Conservation (phyloP, 2,888 invertebrate genomes). For the Acleris sparsana region DNA sequence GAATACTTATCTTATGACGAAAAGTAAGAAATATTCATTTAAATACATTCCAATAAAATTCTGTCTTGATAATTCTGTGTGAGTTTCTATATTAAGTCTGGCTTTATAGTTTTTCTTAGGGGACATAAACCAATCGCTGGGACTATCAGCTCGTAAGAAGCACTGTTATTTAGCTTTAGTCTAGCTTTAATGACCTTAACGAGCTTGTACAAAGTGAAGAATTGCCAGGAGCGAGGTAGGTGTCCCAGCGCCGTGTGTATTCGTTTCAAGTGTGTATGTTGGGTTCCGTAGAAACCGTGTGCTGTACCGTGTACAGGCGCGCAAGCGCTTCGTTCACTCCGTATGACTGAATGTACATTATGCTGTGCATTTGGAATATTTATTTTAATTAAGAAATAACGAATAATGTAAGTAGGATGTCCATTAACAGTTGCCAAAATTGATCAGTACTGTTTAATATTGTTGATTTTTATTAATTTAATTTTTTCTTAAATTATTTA, state of each 20-base stretch:
- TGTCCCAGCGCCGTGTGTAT: constrained; percentile 47
- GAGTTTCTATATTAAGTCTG: constrained; percentile 67
- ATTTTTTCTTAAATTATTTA: constrained; percentile 75
- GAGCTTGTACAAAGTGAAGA: constrained; percentile 15
- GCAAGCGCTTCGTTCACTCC: constrained; percentile 55
- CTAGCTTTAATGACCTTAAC: constrained; percentile 1
- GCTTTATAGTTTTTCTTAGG: constrained; percentile 76
- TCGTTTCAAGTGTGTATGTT: constrained; percentile 63
- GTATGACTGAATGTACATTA: constrained; percentile 69
- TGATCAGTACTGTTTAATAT: constrained; percentile 76
- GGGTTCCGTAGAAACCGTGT: constrained; percentile 62
- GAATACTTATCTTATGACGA: constrained; percentile 53
- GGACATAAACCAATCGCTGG: constrained; percentile 48
- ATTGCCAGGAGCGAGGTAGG: constrained; percentile 5
- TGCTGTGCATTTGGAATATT: constrained; percentile 70
- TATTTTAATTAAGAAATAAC: constrained; percentile 76
- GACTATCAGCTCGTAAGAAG: constrained; percentile 18
- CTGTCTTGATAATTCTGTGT: constrained; percentile 65
- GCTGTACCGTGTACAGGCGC: constrained; percentile 64
- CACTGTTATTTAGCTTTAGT: constrained; percentile 14
- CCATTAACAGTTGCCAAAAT: constrained; percentile 81
- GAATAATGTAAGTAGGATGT: constrained; percentile 72
- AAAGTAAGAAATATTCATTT: constrained; percentile 56
- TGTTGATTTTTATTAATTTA: constrained; percentile 74
- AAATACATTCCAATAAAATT: constrained; percentile 75